These are phyloP conservation scores for Tachycineta bicolor DNA, from an alignment of 2,113 vertebrate species.

Conservation along the genomic window DNA sequence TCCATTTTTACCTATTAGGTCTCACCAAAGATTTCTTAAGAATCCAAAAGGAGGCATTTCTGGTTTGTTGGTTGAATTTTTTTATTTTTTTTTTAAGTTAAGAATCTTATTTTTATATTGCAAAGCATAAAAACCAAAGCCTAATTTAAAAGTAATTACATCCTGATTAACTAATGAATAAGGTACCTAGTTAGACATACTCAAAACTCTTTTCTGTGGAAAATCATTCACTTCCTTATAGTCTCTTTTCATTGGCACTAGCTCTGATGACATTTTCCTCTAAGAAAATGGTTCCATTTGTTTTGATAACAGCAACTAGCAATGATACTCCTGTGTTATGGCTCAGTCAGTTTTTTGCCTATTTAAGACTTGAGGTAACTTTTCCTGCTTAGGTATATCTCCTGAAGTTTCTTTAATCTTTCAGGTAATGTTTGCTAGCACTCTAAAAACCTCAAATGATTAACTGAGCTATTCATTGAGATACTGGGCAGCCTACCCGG, in stretches of 20 bases:
- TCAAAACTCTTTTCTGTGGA: background rate
- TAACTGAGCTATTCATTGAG: background rate
- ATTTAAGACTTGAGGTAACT: background rate
- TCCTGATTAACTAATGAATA: background rate
- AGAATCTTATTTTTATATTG: background rate
- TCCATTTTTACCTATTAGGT: background rate
- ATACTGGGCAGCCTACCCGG: background rate
- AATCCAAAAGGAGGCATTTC: background rate
- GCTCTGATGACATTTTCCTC: background rate
- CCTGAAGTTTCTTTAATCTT: background rate
- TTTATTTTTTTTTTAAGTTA: background rate
- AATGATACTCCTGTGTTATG: background rate
- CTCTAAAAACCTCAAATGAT: background rate
- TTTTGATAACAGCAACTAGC: background rate
- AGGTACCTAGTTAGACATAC: background rate
- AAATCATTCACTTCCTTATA: background rate
- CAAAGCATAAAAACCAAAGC: background rate
- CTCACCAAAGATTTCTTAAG: background rate
- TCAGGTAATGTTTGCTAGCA: background rate
- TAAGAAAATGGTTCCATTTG: background rate
- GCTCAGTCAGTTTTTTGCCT: background rate
- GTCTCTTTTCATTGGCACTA: background rate
- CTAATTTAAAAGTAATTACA: background rate
- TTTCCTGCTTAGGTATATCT: background rate
- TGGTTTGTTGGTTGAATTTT: background rate